Percentiles rank a stretch among this genome's conserved stretches.
Conservation (phyloP, 2,888 invertebrate species). For the Andrena haemorrhoa region DNA sequence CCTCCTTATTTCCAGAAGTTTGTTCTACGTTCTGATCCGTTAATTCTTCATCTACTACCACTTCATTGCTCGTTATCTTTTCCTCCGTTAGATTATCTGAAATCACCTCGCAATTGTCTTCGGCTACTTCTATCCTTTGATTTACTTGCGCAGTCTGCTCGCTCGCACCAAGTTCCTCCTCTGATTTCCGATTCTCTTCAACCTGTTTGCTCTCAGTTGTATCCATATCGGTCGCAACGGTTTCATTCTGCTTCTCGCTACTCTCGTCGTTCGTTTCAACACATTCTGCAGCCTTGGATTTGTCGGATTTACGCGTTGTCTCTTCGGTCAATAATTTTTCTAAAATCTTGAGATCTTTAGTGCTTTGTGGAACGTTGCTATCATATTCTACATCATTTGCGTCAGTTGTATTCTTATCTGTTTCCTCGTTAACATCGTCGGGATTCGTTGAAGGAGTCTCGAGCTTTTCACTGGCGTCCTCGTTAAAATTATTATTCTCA, state of each 20-base stretch:
- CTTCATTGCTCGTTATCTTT: conserved; percentile 3
- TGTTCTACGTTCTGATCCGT: conserved; percentile 11
- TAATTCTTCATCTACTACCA: neutral
- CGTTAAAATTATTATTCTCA: conserved; percentile 5
- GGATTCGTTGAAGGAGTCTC: neutral
- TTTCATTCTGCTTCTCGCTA: conserved; percentile 33
- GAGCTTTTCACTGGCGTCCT: conserved; percentile 5
- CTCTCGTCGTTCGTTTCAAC: conserved; percentile 22
- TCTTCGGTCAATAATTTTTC: conserved; percentile 37
- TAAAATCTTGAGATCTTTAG: conserved; percentile 24
- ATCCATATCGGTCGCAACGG: neutral
- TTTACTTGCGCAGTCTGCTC: neutral
- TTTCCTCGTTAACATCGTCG: conserved; percentile 25
- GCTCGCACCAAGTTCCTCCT: neutral
- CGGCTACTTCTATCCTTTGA: conserved; percentile 8
- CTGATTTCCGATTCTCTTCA: neutral
- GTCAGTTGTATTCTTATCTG: neutral
- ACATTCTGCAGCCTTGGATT: conserved; percentile 9
- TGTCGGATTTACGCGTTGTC: neutral
- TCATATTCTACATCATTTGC: conserved; percentile 5
- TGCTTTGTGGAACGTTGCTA: neutral
- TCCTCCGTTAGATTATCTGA: neutral
- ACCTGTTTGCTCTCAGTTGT: neutral
- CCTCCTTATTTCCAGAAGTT: conserved; percentile 15
- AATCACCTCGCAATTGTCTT: neutral